Percentiles rank a stretch among this genome's conserved stretches.
phyloP scores from a whole-genome alignment of 1,140 invertebrate species.

The Sitobion miscanthi region DNA sequence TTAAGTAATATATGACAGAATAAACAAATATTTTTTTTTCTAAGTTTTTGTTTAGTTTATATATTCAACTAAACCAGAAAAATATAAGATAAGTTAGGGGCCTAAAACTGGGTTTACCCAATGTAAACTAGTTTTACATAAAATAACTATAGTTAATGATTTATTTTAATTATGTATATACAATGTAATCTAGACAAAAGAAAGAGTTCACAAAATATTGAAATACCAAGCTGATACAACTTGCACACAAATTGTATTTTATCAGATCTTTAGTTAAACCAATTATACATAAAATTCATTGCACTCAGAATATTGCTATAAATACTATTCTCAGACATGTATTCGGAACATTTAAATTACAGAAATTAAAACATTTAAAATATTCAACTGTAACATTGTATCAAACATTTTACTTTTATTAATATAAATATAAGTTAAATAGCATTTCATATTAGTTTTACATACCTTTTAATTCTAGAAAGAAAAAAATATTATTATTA shows the following conservation, averaged over 20 bases:
- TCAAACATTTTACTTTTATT: neutral
- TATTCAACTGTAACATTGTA: neutral
- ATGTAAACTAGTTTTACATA: neutral
- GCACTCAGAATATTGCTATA: neutral
- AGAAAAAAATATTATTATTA: neutral
- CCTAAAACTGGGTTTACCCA: neutral
- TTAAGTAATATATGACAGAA: neutral
- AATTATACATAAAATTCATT: neutral
- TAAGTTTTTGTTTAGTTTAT: no score
- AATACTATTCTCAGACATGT: neutral
- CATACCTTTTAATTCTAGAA: slow-evolving; percentile 39
- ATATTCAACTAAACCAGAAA: no score
- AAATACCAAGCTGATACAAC: neutral
- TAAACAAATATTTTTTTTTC: neutral
- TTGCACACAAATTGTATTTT: neutral
- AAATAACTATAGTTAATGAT: neutral
- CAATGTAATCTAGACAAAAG: neutral
- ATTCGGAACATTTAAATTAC: neutral
- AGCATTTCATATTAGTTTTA: neutral
- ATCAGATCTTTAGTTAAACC: neutral
- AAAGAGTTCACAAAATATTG: neutral
- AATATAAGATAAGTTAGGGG: no score
- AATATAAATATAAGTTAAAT: neutral
- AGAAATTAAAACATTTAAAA: neutral
- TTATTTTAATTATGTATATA: neutral